phyloP scores from a whole-genome alignment of 2,113 vertebrate genomes.

The Cheilinus undulatus region DNA sequence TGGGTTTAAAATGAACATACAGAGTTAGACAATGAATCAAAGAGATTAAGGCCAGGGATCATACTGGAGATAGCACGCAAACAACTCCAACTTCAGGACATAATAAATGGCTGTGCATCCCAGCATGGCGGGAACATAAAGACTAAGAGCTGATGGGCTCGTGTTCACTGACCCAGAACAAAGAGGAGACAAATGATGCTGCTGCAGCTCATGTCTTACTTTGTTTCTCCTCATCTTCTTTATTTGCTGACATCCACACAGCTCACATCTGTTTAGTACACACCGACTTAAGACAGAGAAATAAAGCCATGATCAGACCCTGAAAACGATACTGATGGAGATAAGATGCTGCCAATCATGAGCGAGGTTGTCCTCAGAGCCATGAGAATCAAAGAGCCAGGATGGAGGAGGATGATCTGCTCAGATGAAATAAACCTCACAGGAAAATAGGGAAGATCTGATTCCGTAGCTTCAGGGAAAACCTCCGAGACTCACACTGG shows the following conservation, averaged over 20 bases:
- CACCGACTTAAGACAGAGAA: conserved; percentile 25
- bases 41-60: conserved; percentile 40
- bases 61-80: conserved; percentile 14
- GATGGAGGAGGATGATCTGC: conserved; percentile 41
- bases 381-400: conserved; percentile 38
- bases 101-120: conserved; percentile 12
- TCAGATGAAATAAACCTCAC: conserved; percentile 45
- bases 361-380: conserved; percentile 40
- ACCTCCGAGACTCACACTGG: conserved; percentile 16
- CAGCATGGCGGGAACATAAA: conserved; percentile 11
- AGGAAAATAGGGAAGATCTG: conserved; percentile 29
- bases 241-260: conserved; percentile 18
- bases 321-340: conserved; percentile 22
- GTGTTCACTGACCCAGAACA: conserved; percentile 47
- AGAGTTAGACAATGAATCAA: conserved; percentile 27
- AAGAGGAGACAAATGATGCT: conserved; percentile 27
- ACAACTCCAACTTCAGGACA: conserved; percentile 13
- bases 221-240: conserved; percentile 36
- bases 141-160: conserved; percentile 20
- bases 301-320: conserved; percentile 46
- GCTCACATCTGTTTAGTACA: conserved; percentile 15
- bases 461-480: conserved; percentile 8
- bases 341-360: conserved; percentile 36
- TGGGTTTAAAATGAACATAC: conserved; percentile 33
- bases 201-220: conserved; percentile 1